phyloP scores from a whole-genome alignment of 2,797 vertebrate genomes.

The Dipus sagitta region DNA sequence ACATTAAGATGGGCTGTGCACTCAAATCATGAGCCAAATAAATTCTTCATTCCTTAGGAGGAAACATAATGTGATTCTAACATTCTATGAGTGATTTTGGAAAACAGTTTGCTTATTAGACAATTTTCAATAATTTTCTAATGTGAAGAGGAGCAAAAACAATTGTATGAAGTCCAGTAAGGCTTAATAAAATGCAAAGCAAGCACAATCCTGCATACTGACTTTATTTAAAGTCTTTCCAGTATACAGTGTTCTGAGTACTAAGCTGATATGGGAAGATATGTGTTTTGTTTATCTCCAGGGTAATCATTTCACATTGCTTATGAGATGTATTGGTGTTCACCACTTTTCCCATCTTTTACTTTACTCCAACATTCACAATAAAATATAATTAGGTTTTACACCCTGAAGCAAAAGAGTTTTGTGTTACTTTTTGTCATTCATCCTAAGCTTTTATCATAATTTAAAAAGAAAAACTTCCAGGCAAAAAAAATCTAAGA shows the following conservation, averaged over 20 bases:
- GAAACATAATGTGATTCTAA: no score
- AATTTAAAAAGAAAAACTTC: conserved; percentile 71
- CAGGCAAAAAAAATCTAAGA: conserved; percentile 13
- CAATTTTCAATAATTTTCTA: not conserved
- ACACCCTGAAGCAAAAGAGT: conserved; percentile 68
- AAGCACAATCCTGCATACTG: not conserved
- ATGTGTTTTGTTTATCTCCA: not conserved
- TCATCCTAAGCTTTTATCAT: conserved; percentile 71
- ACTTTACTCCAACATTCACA: conserved; percentile 67
- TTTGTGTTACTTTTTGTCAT: conserved; percentile 62
- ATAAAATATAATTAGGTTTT: conserved; percentile 81
- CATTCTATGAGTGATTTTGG: not conserved
- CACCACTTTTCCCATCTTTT: conserved; percentile 22
- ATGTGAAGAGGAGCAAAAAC: not conserved
- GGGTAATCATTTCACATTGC: conserved; percentile 63
- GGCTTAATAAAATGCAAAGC: not conserved
- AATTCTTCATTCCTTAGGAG: not conserved
- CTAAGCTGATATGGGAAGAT: conserved; percentile 36
- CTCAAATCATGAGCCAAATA: not conserved
- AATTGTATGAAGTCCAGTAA: conserved; percentile 3
- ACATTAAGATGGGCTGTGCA: not conserved
- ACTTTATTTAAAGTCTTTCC: conserved; percentile 42
- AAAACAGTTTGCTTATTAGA: not conserved
- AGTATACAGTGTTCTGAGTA: conserved; percentile 6
- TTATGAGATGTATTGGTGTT: conserved; percentile 55